Evolutionary conservation across 2,888 invertebrate species (phyloP).

Genomic region (Cyclophora albipunctata): DNA sequence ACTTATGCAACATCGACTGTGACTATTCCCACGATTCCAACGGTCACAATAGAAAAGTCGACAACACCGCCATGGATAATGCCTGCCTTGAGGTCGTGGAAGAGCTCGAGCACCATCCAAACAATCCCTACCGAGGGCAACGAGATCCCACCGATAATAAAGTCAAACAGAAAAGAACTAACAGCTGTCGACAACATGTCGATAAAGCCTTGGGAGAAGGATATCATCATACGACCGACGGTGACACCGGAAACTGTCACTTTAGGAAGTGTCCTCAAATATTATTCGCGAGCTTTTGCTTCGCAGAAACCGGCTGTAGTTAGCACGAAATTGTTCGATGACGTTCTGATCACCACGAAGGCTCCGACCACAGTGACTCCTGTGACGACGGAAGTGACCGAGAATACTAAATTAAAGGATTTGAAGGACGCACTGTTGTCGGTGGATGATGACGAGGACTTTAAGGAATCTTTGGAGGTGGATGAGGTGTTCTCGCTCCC

Average conservation of each 20-base stretch:
- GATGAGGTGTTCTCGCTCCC: slow-evolving; percentile 67
- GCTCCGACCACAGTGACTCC: slow-evolving; percentile 36
- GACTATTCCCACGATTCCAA: slow-evolving; percentile 18
- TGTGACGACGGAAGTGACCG: slow-evolving; percentile 39
- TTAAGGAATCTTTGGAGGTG: slow-evolving; percentile 62
- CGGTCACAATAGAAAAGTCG: slow-evolving; percentile 35
- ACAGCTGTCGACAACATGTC: slow-evolving; percentile 49
- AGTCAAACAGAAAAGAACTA: slow-evolving; percentile 46
- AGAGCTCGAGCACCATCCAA: slow-evolving; percentile 47
- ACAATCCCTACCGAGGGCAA: slow-evolving; percentile 48
- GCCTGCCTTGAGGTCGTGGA: slow-evolving; percentile 68
- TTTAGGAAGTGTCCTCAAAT: slow-evolving; percentile 45
- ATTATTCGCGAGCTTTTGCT: slow-evolving; percentile 44
- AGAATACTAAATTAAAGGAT: slow-evolving; percentile 47
- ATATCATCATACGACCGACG: slow-evolving; percentile 55
- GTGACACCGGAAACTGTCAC: slow-evolving; percentile 52
- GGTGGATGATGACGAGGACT: slow-evolving; percentile 64
- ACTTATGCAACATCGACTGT: slow-evolving; percentile 31
- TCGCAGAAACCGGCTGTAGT: slow-evolving; percentile 43
- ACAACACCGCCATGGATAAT: slow-evolving; percentile 70
- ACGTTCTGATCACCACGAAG: slow-evolving; percentile 57
- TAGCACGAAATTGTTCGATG: slow-evolving; percentile 47
- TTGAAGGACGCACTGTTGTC: slow-evolving; percentile 63
- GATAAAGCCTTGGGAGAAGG: slow-evolving; percentile 59
- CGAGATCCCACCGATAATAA: slow-evolving; percentile 42